These are phyloP conservation scores for Todus mexicanus DNA, from an alignment of 2,797 vertebrate genomes.

Conservation along the genomic window DNA sequence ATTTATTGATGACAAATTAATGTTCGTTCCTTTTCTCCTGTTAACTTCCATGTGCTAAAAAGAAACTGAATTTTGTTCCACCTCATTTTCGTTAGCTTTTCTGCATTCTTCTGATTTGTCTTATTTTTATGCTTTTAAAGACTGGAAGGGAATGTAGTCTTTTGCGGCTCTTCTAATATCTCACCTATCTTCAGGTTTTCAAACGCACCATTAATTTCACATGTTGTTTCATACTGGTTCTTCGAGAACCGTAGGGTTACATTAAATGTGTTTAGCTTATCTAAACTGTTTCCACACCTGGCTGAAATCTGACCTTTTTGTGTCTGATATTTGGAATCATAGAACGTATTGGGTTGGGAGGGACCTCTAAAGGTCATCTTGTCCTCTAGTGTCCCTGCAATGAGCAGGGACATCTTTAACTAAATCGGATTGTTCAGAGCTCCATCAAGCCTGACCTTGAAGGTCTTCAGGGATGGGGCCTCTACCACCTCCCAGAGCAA, in stretches of 20 bases:
- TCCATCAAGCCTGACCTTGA: too few species aligned
- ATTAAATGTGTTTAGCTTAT: not conserved
- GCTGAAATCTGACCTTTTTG: constrained; percentile 24
- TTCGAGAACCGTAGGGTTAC: not conserved
- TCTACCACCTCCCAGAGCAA: too few species aligned
- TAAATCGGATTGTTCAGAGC: too few species aligned
- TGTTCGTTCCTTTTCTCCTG: not conserved
- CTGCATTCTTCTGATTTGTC: not conserved
- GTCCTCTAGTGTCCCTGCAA: too few species aligned
- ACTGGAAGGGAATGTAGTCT: not conserved
- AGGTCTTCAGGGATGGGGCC: too few species aligned
- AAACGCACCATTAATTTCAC: not conserved
- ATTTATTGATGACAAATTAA: not conserved
- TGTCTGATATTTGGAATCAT: not conserved
- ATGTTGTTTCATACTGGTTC: not conserved
- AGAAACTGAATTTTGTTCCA: not conserved
- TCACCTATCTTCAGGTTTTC: not conserved
- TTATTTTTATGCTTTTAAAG: not conserved
- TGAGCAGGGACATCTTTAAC: too few species aligned
- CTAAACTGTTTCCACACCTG: not conserved
- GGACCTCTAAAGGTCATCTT: too few species aligned
- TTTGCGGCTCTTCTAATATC: not conserved
- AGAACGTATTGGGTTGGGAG: too few species aligned
- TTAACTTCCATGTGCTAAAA: not conserved
- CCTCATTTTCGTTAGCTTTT: not conserved